Percentiles rank a stretch among this genome's conserved stretches.
These are phyloP conservation scores for Steatocranus sp. DNA, from an alignment of 2,797 vertebrate genomes.

Conservation along the genomic window DNA sequence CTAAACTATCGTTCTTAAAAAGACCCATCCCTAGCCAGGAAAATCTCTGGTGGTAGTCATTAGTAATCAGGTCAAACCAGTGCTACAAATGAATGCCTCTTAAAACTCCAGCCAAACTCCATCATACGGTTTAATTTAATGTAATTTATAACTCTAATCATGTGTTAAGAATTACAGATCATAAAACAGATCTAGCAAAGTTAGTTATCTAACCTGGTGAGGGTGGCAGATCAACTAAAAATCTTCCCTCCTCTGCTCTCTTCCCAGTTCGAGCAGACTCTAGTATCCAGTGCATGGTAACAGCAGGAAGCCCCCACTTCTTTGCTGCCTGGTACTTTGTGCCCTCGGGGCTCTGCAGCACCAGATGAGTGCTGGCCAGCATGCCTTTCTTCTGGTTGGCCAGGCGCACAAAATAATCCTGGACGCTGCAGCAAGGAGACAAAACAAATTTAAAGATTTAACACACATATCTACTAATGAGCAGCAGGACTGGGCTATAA, in stretches of 20 bases:
- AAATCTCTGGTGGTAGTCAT: background rate
- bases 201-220: slow-evolving; percentile 73
- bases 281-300: slow-evolving; percentile 88
- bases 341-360: slow-evolving; percentile 84
- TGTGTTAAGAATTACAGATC: background rate
- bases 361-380: slow-evolving; percentile 92
- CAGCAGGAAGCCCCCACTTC: slow-evolving; percentile 92
- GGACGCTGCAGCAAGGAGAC: slow-evolving; percentile 79
- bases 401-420: slow-evolving; percentile 94
- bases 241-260: slow-evolving; percentile 81
- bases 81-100: background rate
- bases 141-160: background rate
- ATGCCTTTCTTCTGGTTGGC: slow-evolving; percentile 88
- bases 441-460: background rate
- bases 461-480: background rate
- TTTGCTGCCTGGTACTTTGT: slow-evolving; percentile 95
- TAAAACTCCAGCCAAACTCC: background rate
- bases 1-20: background rate
- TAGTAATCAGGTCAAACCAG: background rate
- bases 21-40: background rate
- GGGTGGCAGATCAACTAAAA: slow-evolving; percentile 77
- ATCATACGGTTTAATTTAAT: accelerated
- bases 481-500: background rate
- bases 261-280: slow-evolving; percentile 82
- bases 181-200: background rate